Conservation (phyloP, 2,888 invertebrate species). For the Bellardia bayeri region DNA sequence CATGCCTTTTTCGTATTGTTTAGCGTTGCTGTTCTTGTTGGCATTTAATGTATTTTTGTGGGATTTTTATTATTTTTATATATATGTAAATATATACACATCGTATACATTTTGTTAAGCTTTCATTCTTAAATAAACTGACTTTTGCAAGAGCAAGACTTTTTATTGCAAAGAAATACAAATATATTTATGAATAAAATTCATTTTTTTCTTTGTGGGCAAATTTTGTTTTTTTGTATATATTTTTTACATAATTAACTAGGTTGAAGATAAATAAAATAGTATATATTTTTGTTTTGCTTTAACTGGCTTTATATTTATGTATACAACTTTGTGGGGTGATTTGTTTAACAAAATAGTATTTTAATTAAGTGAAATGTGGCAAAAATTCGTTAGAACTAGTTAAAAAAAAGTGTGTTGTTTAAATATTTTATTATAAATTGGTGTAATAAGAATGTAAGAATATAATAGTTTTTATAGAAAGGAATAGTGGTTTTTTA, state of each 20-base stretch:
- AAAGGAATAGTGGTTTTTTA: too few species aligned
- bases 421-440: too few species aligned
- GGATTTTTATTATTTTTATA: slow-evolving; percentile 37
- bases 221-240: not conserved
- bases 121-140: not conserved
- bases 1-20: not conserved
- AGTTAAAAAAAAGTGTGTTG: not conserved
- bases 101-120: slow-evolving; percentile 1
- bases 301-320: not conserved
- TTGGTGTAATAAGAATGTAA: too few species aligned
- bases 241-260: slow-evolving; percentile 15
- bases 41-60: slow-evolving; percentile 57
- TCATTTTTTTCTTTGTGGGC: not conserved
- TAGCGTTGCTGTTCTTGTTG: not conserved
- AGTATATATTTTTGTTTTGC: not conserved
- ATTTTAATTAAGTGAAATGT: slow-evolving; percentile 19
- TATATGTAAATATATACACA: not conserved
- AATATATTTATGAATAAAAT: not conserved
- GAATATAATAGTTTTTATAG: too few species aligned
- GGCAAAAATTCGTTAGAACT: not conserved
- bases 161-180: not conserved
- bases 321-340: not conserved
- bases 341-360: not conserved
- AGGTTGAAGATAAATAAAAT: not conserved
- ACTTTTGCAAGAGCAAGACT: not conserved